These are phyloP conservation scores for Pangasianodon hypophthalmus DNA, from an alignment of 2,113 vertebrate genomes.

Conservation along the genomic window DNA sequence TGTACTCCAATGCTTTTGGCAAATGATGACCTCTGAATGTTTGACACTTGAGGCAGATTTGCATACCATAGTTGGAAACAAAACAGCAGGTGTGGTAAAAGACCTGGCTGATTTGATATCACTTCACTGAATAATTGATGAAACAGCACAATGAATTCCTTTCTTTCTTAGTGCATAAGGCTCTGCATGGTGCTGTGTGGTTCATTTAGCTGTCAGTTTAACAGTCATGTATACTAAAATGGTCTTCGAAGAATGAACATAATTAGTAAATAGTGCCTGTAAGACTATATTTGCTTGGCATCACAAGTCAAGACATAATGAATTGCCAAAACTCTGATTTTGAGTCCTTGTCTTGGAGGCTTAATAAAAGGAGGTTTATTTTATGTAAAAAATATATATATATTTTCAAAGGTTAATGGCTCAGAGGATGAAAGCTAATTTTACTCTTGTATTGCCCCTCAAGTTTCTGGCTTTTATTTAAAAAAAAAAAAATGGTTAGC, in stretches of 20 bases:
- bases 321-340: not conserved
- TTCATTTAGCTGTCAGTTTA: not conserved
- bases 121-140: slow-evolving; percentile 6
- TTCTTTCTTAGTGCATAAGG: not conserved
- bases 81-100: slow-evolving; percentile 16
- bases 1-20: not conserved
- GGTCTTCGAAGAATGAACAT: not conserved
- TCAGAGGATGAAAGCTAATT: not conserved
- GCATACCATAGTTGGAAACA: not conserved
- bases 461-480: not conserved
- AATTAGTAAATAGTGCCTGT: not conserved
- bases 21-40: not conserved
- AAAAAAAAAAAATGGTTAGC: not conserved
- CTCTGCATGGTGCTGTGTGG: not conserved
- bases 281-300: not conserved
- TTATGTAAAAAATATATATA: not conserved
- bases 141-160: not conserved
- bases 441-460: not conserved
- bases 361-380: not conserved
- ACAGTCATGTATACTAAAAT: not conserved
- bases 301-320: not conserved
- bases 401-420: not conserved
- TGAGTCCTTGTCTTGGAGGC: not conserved
- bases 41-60: not conserved
- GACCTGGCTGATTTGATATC: not conserved